These are phyloP conservation scores for Echiichthys vipera DNA, from an alignment of 2,797 vertebrate genomes.

Conservation along the genomic window DNA sequence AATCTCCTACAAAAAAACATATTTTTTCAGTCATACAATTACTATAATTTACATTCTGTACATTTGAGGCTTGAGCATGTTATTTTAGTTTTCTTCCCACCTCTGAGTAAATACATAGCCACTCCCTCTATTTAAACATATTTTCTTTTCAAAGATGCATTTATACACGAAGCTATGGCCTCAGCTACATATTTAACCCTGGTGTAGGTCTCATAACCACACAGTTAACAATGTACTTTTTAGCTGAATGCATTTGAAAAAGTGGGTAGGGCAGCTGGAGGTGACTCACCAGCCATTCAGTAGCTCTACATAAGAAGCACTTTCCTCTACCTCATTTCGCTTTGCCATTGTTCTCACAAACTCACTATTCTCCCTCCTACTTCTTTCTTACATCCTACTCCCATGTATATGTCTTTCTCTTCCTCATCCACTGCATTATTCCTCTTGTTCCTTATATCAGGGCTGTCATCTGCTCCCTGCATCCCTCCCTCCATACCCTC, in stretches of 20 bases:
- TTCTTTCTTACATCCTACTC: slow-evolving; percentile 3
- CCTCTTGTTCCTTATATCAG: slow-evolving; percentile 49
- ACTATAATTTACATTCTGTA: neutral
- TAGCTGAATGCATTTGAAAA: slow-evolving; percentile 12
- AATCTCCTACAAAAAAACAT: neutral
- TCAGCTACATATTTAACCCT: neutral
- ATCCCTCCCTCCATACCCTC: slow-evolving; percentile 21
- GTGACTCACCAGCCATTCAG: slow-evolving; percentile 13
- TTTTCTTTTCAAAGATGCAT: slow-evolving; percentile 12
- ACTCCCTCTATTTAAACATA: slow-evolving; percentile 7
- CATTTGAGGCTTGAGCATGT: neutral
- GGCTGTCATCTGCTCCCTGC: slow-evolving; percentile 27
- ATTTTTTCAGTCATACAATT: neutral
- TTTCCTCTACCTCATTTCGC: neutral
- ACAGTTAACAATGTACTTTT: slow-evolving; percentile 34
- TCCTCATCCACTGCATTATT: slow-evolving; percentile 24
- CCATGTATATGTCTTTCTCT: slow-evolving; percentile 9
- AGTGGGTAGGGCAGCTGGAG: slow-evolving; percentile 5
- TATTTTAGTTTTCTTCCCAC: neutral
- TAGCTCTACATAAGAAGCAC: slow-evolving; percentile 3
- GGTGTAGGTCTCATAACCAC: slow-evolving; percentile 17
- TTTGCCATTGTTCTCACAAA: neutral
- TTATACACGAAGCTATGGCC: neutral
- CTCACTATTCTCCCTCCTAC: neutral
- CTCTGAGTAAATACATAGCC: slow-evolving; percentile 12